These are phyloP conservation scores for Buathra laborator DNA, from an alignment of 2,888 invertebrate species.

Conservation along the genomic window DNA sequence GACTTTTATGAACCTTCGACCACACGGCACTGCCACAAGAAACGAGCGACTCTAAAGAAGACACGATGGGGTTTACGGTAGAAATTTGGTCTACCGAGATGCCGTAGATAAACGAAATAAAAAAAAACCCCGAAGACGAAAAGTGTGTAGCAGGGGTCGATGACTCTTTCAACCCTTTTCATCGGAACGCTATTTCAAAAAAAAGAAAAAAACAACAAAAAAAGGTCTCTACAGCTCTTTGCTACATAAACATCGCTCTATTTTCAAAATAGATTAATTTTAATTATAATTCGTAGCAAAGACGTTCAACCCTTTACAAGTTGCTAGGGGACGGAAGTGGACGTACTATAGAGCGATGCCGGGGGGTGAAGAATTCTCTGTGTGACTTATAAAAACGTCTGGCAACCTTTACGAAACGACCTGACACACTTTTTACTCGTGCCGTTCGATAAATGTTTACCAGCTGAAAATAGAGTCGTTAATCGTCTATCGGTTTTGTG, in stretches of 20 bases:
- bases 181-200: too few relatives aligned
- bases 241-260: too few relatives aligned
- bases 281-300: too few relatives aligned
- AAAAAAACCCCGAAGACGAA: constrained; percentile 6
- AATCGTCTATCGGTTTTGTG: not conserved
- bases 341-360: too few relatives aligned
- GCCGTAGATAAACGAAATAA: not conserved
- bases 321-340: too few relatives aligned
- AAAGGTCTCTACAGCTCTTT: not conserved
- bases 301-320: too few relatives aligned
- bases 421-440: not conserved
- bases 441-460: constrained; percentile 10
- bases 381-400: not conserved
- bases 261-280: too few relatives aligned
- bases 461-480: not conserved
- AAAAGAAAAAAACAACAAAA: constrained; percentile 27
- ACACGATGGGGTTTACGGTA: constrained; percentile 13
- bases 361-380: not conserved
- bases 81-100: constrained; percentile 42
- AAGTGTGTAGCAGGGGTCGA: not conserved
- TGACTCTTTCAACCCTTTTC: not conserved
- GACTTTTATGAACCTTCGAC: constrained; percentile 52
- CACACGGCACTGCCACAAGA: constrained; percentile 33
- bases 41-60: constrained; percentile 27
- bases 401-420: constrained; percentile 3